A percentile compares a stretch with the other conserved stretches of the same genome.
Conservation (phyloP, 2,113 vertebrate species). For the Recurvirostra avosetta region DNA sequence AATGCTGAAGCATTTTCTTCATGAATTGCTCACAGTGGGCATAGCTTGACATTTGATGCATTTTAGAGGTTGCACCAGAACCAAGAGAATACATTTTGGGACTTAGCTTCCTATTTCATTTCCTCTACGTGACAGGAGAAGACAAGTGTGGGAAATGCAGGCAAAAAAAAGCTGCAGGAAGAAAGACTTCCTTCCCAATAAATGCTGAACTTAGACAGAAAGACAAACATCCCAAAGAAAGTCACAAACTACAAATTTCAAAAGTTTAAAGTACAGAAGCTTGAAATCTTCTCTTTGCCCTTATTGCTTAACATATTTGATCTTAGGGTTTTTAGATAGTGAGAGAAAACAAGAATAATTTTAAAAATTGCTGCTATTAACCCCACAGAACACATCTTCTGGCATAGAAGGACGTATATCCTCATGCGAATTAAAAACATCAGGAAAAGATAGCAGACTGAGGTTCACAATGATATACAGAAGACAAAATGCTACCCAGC, state of each 20-base stretch:
- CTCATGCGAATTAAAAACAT: neutral
- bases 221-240: neutral
- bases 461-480: neutral
- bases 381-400: neutral
- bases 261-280: neutral
- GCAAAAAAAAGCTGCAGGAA: neutral
- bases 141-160: neutral
- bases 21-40: conserved; percentile 38
- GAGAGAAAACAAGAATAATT: neutral
- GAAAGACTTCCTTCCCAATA: neutral
- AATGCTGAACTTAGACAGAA: neutral
- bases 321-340: neutral
- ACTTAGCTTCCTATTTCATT: neutral
- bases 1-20: conserved; percentile 38
- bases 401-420: neutral
- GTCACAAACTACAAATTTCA: neutral
- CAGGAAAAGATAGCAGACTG: neutral
- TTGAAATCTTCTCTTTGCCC: neutral
- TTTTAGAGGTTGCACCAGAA: conserved; percentile 13
- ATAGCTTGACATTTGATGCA: conserved; percentile 16
- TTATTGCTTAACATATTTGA: neutral
- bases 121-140: neutral
- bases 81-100: neutral
- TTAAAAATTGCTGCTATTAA: neutral
- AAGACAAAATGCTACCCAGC: neutral